Percentiles rank a stretch among this genome's conserved stretches.
Evolutionary conservation across 2,888 invertebrate genomes (phyloP).

Genomic region (Drosophila macrospina): DNA sequence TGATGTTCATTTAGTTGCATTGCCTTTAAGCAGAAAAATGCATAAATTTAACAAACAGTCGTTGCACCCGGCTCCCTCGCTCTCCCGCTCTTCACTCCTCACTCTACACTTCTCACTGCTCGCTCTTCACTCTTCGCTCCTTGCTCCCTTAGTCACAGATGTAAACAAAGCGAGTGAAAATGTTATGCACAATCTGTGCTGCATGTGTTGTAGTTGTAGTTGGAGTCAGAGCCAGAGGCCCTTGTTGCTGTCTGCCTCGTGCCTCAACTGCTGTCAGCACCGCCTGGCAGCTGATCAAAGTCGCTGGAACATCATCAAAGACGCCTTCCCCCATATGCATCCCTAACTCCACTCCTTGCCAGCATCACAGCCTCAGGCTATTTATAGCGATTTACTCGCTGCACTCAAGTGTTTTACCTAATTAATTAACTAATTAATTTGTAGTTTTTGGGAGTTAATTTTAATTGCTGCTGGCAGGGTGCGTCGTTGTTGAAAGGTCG

Average conservation of each 20-base stretch:
- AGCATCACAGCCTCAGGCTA: no score
- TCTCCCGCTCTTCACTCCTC: background rate
- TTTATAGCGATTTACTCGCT: conserved; percentile 56
- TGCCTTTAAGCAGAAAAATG: conserved; percentile 83
- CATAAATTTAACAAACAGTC: conserved; percentile 80
- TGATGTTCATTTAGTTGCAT: conserved; percentile 83
- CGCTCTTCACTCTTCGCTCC: background rate
- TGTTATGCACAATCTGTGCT: conserved; percentile 79
- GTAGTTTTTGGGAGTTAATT: conserved; percentile 77
- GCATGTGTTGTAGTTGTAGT: conserved; percentile 65
- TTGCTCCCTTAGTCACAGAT: conserved; percentile 10
- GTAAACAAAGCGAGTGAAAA: conserved; percentile 69
- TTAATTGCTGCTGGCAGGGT: conserved; percentile 64
- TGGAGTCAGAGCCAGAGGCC: conserved; percentile 5
- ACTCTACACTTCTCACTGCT: background rate
- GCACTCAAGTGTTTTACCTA: conserved; percentile 77
- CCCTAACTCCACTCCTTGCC: background rate
- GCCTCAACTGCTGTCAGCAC: conserved; percentile 63
- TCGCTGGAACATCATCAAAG: conserved; percentile 56
- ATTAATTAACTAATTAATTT: conserved; percentile 82
- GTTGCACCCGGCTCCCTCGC: conserved; percentile 8
- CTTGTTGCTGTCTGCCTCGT: conserved; percentile 30
- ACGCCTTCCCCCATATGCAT: conserved; percentile 2
- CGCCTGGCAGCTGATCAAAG: conserved; percentile 75
- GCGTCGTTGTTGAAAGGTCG: conserved; percentile 59